Base-by-base conservation (phyloP, 37 sponge, comb jelly and placozoan genomes). In the Agelas oroides region DNA sequence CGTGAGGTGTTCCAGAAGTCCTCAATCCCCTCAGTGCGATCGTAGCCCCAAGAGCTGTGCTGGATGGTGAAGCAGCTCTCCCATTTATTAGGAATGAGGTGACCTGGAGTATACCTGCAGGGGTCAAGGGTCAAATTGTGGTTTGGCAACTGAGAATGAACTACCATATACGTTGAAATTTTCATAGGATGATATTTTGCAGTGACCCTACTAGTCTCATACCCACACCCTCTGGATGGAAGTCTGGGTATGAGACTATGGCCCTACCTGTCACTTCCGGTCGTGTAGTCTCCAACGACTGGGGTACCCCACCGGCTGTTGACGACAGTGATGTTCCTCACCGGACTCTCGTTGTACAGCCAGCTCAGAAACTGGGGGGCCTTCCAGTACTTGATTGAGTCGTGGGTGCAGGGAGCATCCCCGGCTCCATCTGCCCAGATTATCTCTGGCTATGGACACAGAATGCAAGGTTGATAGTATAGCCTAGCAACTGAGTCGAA, bases 331-430 rank as follows among this genome's bases (percentile, higher is more conserved):
- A 82, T 89, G 54, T 80, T 70, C 67, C 73, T 83, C 32, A 90
- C 91, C 16, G 91, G 91, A 52, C 94, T 90, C 73, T 90, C 87
- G 39, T 94, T 94, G 88, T 90, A 90, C 70, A 94, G 54, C 94
- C 94, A 94, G 38, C 84, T 87, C 34, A 91, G 60, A 59, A 94
- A 86, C 40, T 82, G 41, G 1, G 82, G 83, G 56, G 88, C 65
- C 77, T 94, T 90, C 94, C 94, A 94, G 83, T 94, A 94, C 60
- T 74, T 79, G 15, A 86, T 24, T 0, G 89, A 89, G 64, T 85
- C 85, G 32, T 85, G 78, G 25, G 91, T 81, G 35, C 91, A 90
- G 17, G 73, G 73, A 28, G 77, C 74, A 66, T 90, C 91, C 21
- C 91, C 87, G 64, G 84, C 87, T 5, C 91, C 94, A 86, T 94